A percentile compares a stretch with the other conserved stretches of the same genome.
Evolutionary conservation across 1,140 invertebrate species (phyloP).

Genomic region (Ips nitidus): DNA sequence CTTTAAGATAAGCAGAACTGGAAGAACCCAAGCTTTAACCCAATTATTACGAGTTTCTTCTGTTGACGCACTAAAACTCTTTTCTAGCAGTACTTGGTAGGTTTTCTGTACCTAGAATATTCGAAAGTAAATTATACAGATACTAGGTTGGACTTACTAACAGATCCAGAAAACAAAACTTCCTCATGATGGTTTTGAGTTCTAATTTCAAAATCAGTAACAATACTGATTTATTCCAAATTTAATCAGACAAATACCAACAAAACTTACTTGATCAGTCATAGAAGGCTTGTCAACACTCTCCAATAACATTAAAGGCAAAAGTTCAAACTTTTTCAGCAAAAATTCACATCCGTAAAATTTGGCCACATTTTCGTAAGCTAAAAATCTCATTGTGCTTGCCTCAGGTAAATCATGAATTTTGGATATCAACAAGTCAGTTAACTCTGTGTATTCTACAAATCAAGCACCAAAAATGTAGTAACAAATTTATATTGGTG

Average conservation of each 20-base stretch:
- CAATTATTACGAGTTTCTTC: constrained; percentile 35
- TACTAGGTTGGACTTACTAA: no score
- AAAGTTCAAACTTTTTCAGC: constrained; percentile 31
- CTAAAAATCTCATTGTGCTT: constrained; percentile 29
- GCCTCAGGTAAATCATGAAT: constrained; percentile 26
- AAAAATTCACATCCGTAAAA: constrained; percentile 33
- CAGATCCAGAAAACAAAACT: no score
- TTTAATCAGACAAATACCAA: no score
- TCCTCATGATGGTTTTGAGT: no score
- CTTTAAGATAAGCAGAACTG: constrained; percentile 35
- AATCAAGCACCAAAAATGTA: constrained; percentile 9
- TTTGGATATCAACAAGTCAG: constrained; percentile 29
- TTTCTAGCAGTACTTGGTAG: constrained; percentile 40
- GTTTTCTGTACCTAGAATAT: constrained; percentile 34
- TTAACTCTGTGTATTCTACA: constrained; percentile 28
- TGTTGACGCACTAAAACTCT: constrained; percentile 29
- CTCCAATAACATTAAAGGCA: constrained; percentile 30
- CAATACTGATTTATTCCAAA: no score
- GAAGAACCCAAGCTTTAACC: constrained; percentile 40
- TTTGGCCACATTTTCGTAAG: constrained; percentile 30
- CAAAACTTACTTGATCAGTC: constrained; percentile 27
- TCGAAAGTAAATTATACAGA: no score
- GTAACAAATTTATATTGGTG: background rate
- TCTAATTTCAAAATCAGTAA: no score
- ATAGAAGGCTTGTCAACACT: constrained; percentile 24